Evolutionary conservation across 2,113 vertebrate genomes (phyloP).

Genomic region (Lagopus muta): DNA sequence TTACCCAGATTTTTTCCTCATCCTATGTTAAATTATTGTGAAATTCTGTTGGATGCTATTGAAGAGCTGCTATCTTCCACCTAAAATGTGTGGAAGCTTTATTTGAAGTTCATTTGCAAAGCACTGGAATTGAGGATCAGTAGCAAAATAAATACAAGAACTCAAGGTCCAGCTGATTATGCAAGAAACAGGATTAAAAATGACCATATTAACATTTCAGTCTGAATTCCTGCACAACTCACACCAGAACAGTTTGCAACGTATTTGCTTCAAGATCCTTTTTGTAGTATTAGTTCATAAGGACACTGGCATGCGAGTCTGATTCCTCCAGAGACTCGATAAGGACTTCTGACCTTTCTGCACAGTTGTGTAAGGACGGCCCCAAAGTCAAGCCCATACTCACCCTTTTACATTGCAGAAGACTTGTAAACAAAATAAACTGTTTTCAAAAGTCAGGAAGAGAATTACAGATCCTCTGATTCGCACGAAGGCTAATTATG

Average conservation of each 20-base stretch:
- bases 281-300: background rate
- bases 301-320: rapidly evolving
- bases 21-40: background rate
- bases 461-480: background rate
- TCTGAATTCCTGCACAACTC: background rate
- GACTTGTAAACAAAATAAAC: background rate
- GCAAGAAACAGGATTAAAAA: background rate
- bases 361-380: background rate
- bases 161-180: background rate
- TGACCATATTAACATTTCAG: background rate
- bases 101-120: constrained; percentile 2
- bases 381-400: constrained; percentile 9
- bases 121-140: background rate
- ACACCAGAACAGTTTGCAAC: background rate
- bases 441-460: background rate
- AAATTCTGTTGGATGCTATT: background rate
- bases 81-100: background rate
- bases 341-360: background rate
- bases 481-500: background rate
- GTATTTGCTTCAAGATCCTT: background rate
- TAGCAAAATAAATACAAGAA: background rate
- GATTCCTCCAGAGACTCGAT: background rate
- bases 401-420: background rate
- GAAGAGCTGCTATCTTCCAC: background rate
- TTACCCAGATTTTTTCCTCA: background rate